Base-by-base conservation (phyloP, 2,113 vertebrate species). In the Lamprotornis superbus region DNA sequence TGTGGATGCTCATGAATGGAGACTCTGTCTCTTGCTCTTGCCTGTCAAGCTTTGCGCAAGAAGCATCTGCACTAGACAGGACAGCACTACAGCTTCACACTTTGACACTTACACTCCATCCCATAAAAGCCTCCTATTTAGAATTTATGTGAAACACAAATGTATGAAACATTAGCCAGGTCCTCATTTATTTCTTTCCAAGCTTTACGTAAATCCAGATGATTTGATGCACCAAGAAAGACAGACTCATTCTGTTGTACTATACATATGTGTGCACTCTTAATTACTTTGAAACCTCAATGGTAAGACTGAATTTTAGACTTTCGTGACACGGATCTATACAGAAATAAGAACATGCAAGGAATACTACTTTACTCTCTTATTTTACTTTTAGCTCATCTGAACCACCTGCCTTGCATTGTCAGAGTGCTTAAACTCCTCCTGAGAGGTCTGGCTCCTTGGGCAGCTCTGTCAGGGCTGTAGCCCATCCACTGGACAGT, bases 1-100 rank as follows among this genome's bases (percentile, higher is more conserved):
- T 0, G 0, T 0, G 0, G 30, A 11, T 1, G 0, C 5, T 50
- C 1, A 0, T 16, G 28, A 79, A 68, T 0, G 0, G 20, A 53
- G 10, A 18, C 4, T 52, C 18, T 2, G 1, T 46, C 53, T 33
- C 25, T 61, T 60, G 18, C 20, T 60, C 17, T 79, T 14, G 2
- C 9, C 49, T 69, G 5, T 56, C 0, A 4, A 59, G 24, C 4
- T 12, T 2, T 28, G 16, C 5, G 7, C 18, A 90, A 57, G 44
- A 75, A 52, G 33, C 22, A 44, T 42, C 44, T 85, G 39, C 9
- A 2, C 14, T 30, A 63, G 47, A 61, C 87, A 73, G 44, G 25
- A 50, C 15, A 77, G 2, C 20, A 63, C 19, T 42, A 30, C 10
- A 80, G 17, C 9, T 70, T 89, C 69, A 61, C 7, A 46, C 10